Evolutionary conservation across 2,113 vertebrate genomes (phyloP).

Genomic region (Ursus arctos): DNA sequence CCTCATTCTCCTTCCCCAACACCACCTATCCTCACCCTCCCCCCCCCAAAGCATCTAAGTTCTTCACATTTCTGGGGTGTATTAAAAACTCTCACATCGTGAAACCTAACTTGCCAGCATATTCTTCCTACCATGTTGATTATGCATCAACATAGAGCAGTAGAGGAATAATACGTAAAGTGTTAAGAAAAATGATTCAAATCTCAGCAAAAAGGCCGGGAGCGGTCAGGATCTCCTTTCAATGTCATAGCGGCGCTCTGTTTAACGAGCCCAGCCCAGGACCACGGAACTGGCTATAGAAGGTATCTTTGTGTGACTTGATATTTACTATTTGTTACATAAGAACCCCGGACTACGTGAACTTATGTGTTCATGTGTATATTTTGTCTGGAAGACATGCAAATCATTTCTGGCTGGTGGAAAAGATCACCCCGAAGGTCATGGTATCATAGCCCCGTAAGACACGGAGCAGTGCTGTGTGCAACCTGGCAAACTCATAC

Average conservation of each 20-base stretch:
- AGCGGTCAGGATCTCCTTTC: neutral
- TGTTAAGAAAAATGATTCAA: neutral
- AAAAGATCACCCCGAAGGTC: neutral
- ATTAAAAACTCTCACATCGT: neutral
- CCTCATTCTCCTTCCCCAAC: neutral
- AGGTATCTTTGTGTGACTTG: neutral
- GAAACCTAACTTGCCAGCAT: neutral
- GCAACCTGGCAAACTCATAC: neutral
- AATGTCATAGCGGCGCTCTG: neutral
- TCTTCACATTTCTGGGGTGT: neutral
- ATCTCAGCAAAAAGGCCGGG: neutral
- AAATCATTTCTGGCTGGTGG: neutral
- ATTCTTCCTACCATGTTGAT: neutral
- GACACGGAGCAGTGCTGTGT: neutral
- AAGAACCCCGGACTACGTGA: neutral
- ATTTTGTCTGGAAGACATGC: neutral
- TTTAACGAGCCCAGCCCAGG: neutral
- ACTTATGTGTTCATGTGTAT: neutral
- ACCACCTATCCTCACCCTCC: neutral
- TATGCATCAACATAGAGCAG: neutral
- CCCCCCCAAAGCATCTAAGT: neutral
- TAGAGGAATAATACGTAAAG: neutral
- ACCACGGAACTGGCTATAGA: neutral
- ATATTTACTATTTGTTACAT: neutral
- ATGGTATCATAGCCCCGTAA: neutral